Conservation (phyloP, 2,888 invertebrate species). For the Brassicogethes aeneus region DNA sequence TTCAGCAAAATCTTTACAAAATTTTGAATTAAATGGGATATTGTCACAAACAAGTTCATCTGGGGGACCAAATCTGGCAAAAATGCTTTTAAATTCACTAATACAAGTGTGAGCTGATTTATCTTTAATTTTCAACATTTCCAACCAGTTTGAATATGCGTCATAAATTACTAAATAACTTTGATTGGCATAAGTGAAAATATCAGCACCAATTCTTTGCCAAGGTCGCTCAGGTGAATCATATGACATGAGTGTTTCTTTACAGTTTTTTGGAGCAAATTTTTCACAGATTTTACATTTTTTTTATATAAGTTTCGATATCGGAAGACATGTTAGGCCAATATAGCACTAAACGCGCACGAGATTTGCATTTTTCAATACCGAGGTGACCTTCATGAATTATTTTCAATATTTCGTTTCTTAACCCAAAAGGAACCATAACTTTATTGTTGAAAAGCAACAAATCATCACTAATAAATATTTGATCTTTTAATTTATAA, state of each 20-base stretch:
- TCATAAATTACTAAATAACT: constrained; percentile 20
- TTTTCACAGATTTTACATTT: constrained; percentile 8
- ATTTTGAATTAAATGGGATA: constrained; percentile 8
- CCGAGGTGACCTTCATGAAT: too few species aligned
- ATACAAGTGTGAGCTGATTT: constrained; percentile 7
- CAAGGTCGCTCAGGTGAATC: constrained; percentile 9
- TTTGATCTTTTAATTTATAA: too few species aligned
- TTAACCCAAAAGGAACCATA: too few species aligned
- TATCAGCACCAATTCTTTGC: constrained; percentile 11
- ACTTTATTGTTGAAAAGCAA: too few species aligned
- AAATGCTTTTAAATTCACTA: constrained; percentile 7
- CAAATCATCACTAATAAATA: too few species aligned
- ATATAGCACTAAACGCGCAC: background rate
- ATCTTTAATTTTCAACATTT: constrained; percentile 10
- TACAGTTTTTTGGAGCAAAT: constrained; percentile 6
- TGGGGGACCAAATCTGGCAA: constrained; percentile 10
- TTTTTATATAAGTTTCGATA: constrained; percentile 1
- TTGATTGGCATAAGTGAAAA: constrained; percentile 7
- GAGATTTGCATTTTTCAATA: too few species aligned
- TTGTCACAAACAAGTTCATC: constrained; percentile 8
- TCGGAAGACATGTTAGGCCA: constrained; percentile 1
- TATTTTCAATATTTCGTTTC: too few species aligned
- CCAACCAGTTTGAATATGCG: constrained; percentile 21
- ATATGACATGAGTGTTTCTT: constrained; percentile 5
- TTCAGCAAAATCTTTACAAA: constrained; percentile 7